Evolutionary conservation across 2,888 invertebrate species (phyloP), one percentile per base, ranked within the genome.

Genomic region (Acrobasis suavella): DNA sequence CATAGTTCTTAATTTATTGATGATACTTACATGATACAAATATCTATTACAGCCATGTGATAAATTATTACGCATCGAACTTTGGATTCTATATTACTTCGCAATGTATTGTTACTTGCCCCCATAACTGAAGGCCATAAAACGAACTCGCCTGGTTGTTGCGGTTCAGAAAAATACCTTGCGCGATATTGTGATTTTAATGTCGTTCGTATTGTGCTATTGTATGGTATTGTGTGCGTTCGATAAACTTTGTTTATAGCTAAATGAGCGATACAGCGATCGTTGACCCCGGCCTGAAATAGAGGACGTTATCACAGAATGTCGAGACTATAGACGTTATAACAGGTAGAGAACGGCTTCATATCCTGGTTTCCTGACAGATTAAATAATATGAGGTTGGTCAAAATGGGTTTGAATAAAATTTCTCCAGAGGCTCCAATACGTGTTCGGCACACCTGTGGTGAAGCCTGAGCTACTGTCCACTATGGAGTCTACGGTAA

Each of bases 241-340:
- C 89, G 87, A 89, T 91, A 91, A 89, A 89, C 88, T 86, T 89
- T 90, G 89, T 89, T 89, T 89, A 86, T 85, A 82, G 86, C 86
- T 84, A 89, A 89, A 89, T 85, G 89, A 86, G 86, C 88, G 88
- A 87, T 88, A 88, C 81, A 73, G 73, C 73, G 90, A 82, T 73
- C 86, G 75, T 84, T 84, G 87, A 88, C 86, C 87, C 72, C 76
- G 72, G 76, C 75, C 81, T 85, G 79, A 82, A 84, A 85, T 81
- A 82, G 84, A 81, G 78, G 78, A 81, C 77, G 81, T 77, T 78
- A 74, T 62, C 46, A 46, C 12, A 46, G n/a, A 46, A 46, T 46
- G n/a, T 46, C 12, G n/a, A 46, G n/a, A 12, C 14, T n/a, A 46
- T n/a, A 46, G 46, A 46, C 5, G n/a, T n/a, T 12, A 42, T 12